These are phyloP conservation scores for Sminthurides bifidus DNA, from an alignment of 1,140 invertebrate species.

Conservation along the genomic window DNA sequence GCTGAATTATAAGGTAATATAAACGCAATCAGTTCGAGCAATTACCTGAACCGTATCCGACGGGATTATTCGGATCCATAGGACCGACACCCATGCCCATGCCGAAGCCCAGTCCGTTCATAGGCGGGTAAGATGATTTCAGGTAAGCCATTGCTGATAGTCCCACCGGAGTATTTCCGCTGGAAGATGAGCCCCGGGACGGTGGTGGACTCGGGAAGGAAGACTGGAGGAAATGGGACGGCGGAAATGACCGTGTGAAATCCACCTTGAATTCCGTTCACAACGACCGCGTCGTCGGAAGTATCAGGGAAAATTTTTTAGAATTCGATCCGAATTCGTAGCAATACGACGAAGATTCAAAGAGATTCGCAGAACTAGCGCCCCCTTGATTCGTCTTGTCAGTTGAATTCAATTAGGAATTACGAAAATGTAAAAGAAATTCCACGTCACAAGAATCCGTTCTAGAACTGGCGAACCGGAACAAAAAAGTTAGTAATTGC, in stretches of 20 bases:
- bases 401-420: too few relatives aligned
- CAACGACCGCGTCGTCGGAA: too few relatives aligned
- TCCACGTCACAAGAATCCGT: too few relatives aligned
- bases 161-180: conserved; percentile 31
- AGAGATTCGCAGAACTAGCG: too few relatives aligned
- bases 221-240: conserved; percentile 32
- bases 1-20: background rate
- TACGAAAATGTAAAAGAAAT: too few relatives aligned
- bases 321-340: too few relatives aligned
- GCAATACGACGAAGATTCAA: too few relatives aligned
- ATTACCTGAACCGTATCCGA: conserved; percentile 14
- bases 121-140: conserved; percentile 31
- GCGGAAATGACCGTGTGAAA: conserved; percentile 32
- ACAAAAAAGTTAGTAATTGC: too few relatives aligned
- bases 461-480: too few relatives aligned
- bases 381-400: too few relatives aligned
- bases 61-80: conserved; percentile 24
- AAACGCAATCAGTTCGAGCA: too few relatives aligned
- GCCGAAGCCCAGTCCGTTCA: conserved; percentile 29
- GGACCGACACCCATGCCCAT: conserved; percentile 27
- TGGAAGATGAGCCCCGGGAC: conserved; percentile 31
- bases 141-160: conserved; percentile 32
- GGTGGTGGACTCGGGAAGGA: conserved; percentile 32
- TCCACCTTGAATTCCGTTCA: conserved; percentile 26
- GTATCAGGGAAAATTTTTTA: too few relatives aligned